These are phyloP conservation scores for Hirtodrosophila histrioides DNA, from an alignment of 2,888 invertebrate species.

Conservation along the genomic window DNA sequence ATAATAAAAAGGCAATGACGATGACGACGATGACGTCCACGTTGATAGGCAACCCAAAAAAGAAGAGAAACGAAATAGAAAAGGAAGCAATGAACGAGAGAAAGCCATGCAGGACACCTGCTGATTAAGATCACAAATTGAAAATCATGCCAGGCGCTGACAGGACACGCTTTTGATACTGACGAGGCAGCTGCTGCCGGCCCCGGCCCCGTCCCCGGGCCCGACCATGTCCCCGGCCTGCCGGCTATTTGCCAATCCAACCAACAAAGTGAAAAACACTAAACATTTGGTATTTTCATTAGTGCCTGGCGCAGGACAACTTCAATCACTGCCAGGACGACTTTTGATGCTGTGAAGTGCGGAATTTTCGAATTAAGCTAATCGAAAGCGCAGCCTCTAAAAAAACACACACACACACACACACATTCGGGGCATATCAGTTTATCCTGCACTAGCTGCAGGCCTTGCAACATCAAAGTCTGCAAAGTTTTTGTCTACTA, in stretches of 20 bases:
- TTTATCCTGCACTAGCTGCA: constrained; percentile 3
- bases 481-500: constrained; percentile 31
- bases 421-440: not conserved
- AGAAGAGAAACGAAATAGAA: not conserved
- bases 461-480: constrained; percentile 36
- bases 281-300: constrained; percentile 75
- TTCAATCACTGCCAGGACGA: constrained; percentile 39
- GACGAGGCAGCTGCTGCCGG: constrained; percentile 4
- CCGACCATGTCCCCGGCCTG: not conserved
- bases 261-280: constrained; percentile 23
- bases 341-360: constrained; percentile 33
- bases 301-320: constrained; percentile 38
- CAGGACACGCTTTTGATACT: constrained; percentile 46
- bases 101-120: constrained; percentile 75
- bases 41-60: constrained; percentile 62
- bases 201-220: not conserved
- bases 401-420: not conserved
- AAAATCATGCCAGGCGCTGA: constrained; percentile 68
- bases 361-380: constrained; percentile 66
- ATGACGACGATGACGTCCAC: constrained; percentile 52
- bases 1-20: constrained; percentile 68
- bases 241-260: not conserved
- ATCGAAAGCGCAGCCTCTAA: constrained; percentile 43
- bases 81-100: constrained; percentile 17
- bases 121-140: constrained; percentile 83